Evolutionary conservation across 2,113 vertebrate species (phyloP), one percentile per base, ranked within the genome.

Genomic region (Sigmodon hispidus): DNA sequence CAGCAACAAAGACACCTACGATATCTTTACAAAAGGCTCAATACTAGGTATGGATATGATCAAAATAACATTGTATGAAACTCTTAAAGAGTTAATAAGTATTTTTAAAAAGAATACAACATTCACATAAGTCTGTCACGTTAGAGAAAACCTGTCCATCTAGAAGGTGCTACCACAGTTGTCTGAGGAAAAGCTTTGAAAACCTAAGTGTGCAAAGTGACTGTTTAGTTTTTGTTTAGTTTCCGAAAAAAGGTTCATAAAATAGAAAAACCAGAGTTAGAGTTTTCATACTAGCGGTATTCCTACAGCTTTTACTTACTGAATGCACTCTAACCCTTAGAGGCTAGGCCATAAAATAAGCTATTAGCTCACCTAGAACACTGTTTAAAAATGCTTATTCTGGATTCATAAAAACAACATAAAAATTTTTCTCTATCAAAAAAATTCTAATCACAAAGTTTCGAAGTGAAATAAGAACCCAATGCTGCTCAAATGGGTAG

Each of bases 131-230:
- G 59, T 69, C 57, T 9, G 89, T 36, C 67, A 92, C 89, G 34
- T 65, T 96, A 96, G n/a, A 31, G 55, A 89, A 96, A 77, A 29
- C 88, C 81, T 77, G 45, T 69, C 93, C 73, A 92, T 79, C 43
- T 69, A 19, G 91, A 89, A 96, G 75, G 13, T 73, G 43, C 81
- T 90, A 94, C 4, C 31, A 81, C 48, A 84, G 70, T 21, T 36
- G 11, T 45, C 24, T 94, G 94, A 94, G 77, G 63, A 83, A 91
- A 85, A 91, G 48, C 69, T 73, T 75, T 72, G 45, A 94, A 91
- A 96, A 92, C 55, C 55, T 48, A 57, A 89, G n/a, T 67, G 11
- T 77, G 45, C 70, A 95, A 91, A 61, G 89, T 92, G 36, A 67
- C 2, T 9, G 76, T 72, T 65, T 91, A 26, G 12, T 87, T 34